phyloP scores from a whole-genome alignment of 2,888 invertebrate genomes.

The Aproaerema taeniolella region DNA sequence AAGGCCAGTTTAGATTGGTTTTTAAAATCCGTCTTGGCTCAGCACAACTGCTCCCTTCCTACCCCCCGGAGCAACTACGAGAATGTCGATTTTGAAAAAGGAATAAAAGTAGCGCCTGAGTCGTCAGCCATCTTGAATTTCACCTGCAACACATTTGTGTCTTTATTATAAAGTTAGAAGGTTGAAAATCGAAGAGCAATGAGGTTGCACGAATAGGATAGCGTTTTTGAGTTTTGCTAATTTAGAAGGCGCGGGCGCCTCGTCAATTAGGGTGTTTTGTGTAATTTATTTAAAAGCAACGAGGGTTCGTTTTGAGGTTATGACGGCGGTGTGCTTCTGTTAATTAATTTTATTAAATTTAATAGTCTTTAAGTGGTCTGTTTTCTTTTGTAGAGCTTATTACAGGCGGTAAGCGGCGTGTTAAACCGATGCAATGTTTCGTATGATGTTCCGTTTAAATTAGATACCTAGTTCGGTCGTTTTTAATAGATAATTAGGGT shows the following conservation, averaged over 20 bases:
- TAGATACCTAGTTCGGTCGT: too few species aligned
- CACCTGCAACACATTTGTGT: conserved; percentile 21
- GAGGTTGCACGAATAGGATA: neutral
- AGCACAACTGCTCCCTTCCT: conserved; percentile 25
- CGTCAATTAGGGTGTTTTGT: conserved; percentile 37
- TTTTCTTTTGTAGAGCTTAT: too few species aligned
- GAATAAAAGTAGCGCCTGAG: conserved; percentile 48
- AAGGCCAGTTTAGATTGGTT: too few species aligned
- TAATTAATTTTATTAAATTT: conserved; percentile 3
- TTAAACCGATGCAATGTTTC: too few species aligned
- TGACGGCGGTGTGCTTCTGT: neutral
- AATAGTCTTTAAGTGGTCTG: conserved; percentile 1
- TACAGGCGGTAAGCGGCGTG: too few species aligned
- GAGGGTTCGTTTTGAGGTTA: conserved; percentile 15
- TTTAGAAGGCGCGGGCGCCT: conserved; percentile 36
- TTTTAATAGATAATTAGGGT: too few species aligned
- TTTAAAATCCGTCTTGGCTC: too few species aligned
- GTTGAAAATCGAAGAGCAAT: conserved; percentile 14
- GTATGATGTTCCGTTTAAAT: too few species aligned
- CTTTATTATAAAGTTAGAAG: conserved; percentile 18
- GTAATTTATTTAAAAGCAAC: conserved; percentile 28
- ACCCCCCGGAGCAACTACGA: conserved; percentile 44
- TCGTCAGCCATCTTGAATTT: conserved; percentile 50
- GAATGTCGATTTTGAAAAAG: conserved; percentile 52
- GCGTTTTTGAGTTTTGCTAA: conserved; percentile 37